Base-by-base conservation (phyloP, 2,113 vertebrate genomes). In the Rana temporaria region DNA sequence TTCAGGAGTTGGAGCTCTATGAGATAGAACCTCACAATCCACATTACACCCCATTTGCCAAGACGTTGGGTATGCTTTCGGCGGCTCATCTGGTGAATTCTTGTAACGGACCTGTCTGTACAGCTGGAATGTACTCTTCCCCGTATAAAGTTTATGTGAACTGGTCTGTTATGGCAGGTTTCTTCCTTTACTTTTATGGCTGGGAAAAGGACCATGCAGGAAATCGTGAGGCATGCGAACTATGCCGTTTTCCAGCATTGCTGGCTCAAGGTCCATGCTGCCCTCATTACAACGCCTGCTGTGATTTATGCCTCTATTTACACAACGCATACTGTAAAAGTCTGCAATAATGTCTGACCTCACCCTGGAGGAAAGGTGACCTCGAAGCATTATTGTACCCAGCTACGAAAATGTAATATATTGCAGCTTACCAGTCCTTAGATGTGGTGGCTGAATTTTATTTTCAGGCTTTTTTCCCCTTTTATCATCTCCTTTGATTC, bases 71-170 rank as follows among this genome's bases (percentile, higher is more conserved):
- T 7, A 26, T 80, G 71, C 64, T 81, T 65, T 62, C 22, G 76
- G 38, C 63, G 19, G 22, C 26, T 65, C 53, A 8, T 66, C 64
- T 24, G 20, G 63, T 19, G 24, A 78, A 78, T 78, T 17, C 79
- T 34, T 15, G 19, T 65, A 17, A 73, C 57, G 69, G 18, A 73
- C 42, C 60, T 65, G 38, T 82, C 66, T 63, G 71, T 68, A 12
- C 80, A 30, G 80, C 64, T 82, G 69, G 70, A 82, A 75, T 82
- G 30, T 48, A 30, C 4, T 12, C 12, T 74, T 74, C 48, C 71
- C 60, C 2, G 9, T 67, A 32, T 18, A 34, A 18, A 67, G 80
- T 82, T 75, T 82, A 74, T 19, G 66, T 59, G 53, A 82, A 63
- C 62, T 15, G 57, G 63, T 82, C 70, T 65, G 26, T 66, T 48